Evolutionary conservation across 2,797 vertebrate species (phyloP).

Genomic region (Paedocypris micromegethes): DNA sequence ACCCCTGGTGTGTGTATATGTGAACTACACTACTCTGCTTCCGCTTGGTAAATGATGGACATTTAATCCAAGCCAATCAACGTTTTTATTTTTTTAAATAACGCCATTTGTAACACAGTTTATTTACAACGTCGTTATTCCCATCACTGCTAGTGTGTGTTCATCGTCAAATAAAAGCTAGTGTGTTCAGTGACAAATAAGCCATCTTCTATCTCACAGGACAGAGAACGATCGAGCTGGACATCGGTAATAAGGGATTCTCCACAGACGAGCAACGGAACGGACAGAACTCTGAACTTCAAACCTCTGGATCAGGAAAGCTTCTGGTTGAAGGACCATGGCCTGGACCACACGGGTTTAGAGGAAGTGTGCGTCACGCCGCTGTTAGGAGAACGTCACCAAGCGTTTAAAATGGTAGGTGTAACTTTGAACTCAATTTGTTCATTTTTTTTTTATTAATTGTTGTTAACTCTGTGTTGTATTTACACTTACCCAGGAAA

Average conservation of each 20-base stretch:
- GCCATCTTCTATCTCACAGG: constrained; percentile 5
- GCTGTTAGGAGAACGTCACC: too few relatives aligned
- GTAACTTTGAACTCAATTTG: neutral
- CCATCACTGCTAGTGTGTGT: neutral
- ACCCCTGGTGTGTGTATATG: too few relatives aligned
- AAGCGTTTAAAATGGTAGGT: constrained; percentile 8
- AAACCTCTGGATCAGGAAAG: constrained; percentile 14
- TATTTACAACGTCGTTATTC: too few relatives aligned
- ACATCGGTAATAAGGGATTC: constrained; percentile 39
- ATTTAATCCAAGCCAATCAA: too few relatives aligned
- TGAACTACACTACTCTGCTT: too few relatives aligned
- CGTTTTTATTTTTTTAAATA: too few relatives aligned
- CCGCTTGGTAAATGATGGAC: too few relatives aligned
- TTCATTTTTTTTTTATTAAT: neutral
- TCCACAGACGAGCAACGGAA: constrained; percentile 36
- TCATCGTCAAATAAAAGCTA: neutral
- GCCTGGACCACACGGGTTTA: too few relatives aligned
- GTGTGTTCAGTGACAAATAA: neutral
- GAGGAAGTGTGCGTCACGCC: too few relatives aligned
- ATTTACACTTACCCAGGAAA: constrained; percentile 9
- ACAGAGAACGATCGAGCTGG: constrained; percentile 21
- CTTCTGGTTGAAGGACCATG: too few relatives aligned
- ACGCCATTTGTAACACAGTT: too few relatives aligned
- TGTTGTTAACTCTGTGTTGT: neutral
- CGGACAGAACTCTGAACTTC: constrained; percentile 22